A percentile compares a stretch with the other conserved stretches of the same genome.
Evolutionary conservation across 53 echinoderm and acorn worm species (phyloP).

Genomic region (Echinometra lucunter): DNA sequence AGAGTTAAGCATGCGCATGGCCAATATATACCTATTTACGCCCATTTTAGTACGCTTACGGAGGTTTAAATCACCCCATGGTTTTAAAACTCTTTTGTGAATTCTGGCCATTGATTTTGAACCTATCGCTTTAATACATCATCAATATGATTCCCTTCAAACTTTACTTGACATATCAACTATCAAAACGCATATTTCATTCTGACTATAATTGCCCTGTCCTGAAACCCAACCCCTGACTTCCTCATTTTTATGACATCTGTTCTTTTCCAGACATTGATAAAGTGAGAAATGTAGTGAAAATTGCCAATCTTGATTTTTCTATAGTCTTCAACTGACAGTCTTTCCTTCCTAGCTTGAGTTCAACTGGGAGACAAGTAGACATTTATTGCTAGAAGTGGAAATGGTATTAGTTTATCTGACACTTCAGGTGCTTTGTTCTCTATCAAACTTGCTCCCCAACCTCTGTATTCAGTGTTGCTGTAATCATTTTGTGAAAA

Average conservation of each 20-base stretch:
- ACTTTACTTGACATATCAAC: background rate
- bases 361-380: background rate
- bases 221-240: background rate
- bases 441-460: background rate
- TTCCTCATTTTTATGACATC: background rate
- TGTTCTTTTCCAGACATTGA: background rate
- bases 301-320: constrained; percentile 17
- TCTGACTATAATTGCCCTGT: background rate
- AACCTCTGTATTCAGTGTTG: background rate
- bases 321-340: background rate
- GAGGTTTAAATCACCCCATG: no score
- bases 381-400: background rate
- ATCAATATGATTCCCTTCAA: background rate
- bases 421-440: background rate
- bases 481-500: background rate
- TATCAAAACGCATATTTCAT: background rate
- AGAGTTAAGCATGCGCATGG: no score
- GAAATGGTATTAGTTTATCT: constrained; percentile 20
- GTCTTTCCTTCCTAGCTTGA: background rate
- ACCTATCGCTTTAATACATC: background rate
- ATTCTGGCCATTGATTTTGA: background rate
- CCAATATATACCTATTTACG: no score
- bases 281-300: background rate
- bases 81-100: no score
- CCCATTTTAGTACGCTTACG: no score